phyloP scores from a whole-genome alignment of 2,797 vertebrate species.

The Morelia viridis region DNA sequence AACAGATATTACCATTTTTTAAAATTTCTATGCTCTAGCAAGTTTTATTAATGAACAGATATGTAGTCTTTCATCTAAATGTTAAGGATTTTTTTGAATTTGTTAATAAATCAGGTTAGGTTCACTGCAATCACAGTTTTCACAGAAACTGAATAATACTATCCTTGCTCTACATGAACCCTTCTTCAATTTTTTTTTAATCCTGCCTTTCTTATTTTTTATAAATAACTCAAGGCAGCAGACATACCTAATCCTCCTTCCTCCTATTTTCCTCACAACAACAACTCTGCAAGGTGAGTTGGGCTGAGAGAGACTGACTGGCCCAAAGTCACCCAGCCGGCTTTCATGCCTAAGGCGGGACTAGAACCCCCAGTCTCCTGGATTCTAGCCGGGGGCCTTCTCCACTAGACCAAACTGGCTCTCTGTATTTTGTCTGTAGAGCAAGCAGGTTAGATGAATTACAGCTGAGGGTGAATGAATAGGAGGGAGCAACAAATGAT shows the following conservation, averaged over 20 bases:
- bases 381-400: too few species aligned
- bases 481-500: constrained; percentile 12
- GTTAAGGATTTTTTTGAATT: neutral
- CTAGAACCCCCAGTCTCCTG: too few species aligned
- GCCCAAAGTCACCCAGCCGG: too few species aligned
- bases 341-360: too few species aligned
- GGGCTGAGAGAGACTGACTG: too few species aligned
- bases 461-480: constrained; percentile 36
- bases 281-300: too few species aligned
- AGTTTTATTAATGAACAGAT: neutral
- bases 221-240: too few species aligned
- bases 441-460: constrained; percentile 34
- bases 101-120: neutral
- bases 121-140: neutral
- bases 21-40: neutral
- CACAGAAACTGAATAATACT: constrained; percentile 33
- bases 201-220: too few species aligned
- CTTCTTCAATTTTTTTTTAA: constrained; percentile 9
- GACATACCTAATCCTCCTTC: too few species aligned
- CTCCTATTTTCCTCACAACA: too few species aligned
- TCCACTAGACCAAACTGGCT: too few species aligned
- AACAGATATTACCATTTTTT: neutral
- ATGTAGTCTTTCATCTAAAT: neutral
- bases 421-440: constrained; percentile 17
- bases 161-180: constrained; percentile 22